Evolutionary conservation across 2,888 invertebrate species (phyloP).

Genomic region (Ormyrus nitidulus): DNA sequence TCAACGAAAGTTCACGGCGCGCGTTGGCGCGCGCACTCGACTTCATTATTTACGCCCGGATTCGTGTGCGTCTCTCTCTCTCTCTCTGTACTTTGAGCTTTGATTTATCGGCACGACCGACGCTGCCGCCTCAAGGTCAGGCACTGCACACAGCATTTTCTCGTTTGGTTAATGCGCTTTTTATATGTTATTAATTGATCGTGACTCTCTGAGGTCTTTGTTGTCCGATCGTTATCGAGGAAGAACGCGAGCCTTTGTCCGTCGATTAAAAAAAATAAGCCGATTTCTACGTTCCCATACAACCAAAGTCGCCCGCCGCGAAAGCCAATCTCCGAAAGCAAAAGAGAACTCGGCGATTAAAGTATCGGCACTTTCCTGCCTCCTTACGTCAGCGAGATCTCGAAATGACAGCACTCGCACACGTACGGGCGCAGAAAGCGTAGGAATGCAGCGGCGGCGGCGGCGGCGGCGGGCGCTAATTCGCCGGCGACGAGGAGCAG

Average conservation of each 20-base stretch:
- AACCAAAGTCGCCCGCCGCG: no score
- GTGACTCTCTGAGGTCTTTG: no score
- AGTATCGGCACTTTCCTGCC: no score
- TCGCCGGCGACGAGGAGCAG: not conserved
- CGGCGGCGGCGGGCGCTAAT: not conserved
- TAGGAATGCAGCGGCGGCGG: slow-evolving; percentile 30
- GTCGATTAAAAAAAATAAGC: no score
- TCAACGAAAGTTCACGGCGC: slow-evolving; percentile 36
- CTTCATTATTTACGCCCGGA: slow-evolving; percentile 40
- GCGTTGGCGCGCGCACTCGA: slow-evolving; percentile 5
- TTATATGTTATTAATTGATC: no score
- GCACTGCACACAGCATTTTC: not conserved
- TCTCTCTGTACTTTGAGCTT: slow-evolving; percentile 6
- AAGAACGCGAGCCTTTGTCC: no score
- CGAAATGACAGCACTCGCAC: not conserved
- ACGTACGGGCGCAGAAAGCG: slow-evolving; percentile 25
- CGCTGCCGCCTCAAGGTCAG: slow-evolving; percentile 30
- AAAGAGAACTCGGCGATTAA: no score
- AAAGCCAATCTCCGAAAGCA: no score
- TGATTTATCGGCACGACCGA: slow-evolving; percentile 19
- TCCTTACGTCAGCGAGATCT: no score
- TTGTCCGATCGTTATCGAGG: no score
- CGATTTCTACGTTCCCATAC: no score
- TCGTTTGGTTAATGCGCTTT: no score
- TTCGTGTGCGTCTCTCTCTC: not conserved